phyloP scores from a whole-genome alignment of 1,140 invertebrate genomes.

The Delia radicum region DNA sequence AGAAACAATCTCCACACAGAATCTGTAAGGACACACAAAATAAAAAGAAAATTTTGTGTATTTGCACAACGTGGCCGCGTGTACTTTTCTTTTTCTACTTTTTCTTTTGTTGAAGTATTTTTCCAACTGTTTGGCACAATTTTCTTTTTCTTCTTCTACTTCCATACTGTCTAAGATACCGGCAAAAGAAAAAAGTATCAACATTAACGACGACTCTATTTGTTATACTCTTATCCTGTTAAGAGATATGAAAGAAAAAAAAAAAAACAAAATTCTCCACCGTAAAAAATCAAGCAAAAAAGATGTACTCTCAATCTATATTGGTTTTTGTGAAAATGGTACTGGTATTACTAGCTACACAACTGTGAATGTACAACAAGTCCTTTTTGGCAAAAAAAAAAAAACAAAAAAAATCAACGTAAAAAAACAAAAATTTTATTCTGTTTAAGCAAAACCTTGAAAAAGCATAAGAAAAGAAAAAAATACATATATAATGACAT shows the following conservation, averaged over 20 bases:
- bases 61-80: slow-evolving; percentile 11
- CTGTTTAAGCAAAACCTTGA: neutral
- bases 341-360: neutral
- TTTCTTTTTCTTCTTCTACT: slow-evolving; percentile 1
- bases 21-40: neutral
- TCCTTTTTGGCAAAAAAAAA: neutral
- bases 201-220: neutral
- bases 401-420: neutral
- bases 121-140: slow-evolving; percentile 11
- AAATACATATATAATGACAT: too few species aligned
- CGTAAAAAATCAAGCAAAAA: neutral
- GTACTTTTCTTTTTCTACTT: slow-evolving; percentile 15
- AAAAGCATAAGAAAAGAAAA: neutral
- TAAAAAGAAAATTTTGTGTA: neutral
- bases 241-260: neutral
- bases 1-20: neutral
- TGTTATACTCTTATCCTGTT: neutral
- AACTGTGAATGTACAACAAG: neutral
- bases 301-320: neutral
- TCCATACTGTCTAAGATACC: neutral
- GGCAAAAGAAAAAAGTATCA: neutral
- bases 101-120: neutral
- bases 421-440: neutral
- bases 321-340: neutral
- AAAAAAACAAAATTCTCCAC: neutral